phyloP scores from a whole-genome alignment of 35 echinoderm and acorn worm species.

The Ptychodera flava region DNA sequence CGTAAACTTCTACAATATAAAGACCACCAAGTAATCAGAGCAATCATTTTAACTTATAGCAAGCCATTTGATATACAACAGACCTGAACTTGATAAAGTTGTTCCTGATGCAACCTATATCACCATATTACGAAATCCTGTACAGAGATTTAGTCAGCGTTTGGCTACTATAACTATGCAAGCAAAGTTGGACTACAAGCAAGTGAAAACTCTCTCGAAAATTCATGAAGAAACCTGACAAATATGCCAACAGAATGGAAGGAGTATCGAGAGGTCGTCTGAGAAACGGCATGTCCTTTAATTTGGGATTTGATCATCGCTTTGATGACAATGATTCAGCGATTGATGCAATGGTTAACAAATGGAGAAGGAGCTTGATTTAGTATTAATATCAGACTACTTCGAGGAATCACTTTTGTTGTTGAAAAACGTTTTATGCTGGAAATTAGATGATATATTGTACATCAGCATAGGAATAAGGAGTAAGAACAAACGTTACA shows the following conservation, averaged over 20 bases:
- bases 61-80: constrained; percentile 25
- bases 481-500: not conserved
- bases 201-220: not conserved
- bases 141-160: not conserved
- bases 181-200: not conserved
- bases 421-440: constrained; percentile 5
- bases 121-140: constrained; percentile 11
- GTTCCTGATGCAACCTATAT: constrained; percentile 14
- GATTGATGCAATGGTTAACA: not conserved
- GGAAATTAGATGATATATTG: constrained; percentile 13
- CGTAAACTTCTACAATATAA: not conserved
- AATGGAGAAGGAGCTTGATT: constrained; percentile 15
- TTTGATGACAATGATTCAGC: not conserved
- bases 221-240: constrained; percentile 20
- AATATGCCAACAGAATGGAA: not conserved
- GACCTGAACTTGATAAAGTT: constrained; percentile 11
- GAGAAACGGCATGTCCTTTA: not conserved
- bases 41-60: constrained; percentile 15
- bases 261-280: not conserved
- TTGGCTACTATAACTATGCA: not conserved
- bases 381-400: constrained; percentile 21
- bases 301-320: not conserved
- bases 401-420: constrained; percentile 24
- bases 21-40: not conserved
- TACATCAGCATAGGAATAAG: constrained; percentile 3